A percentile compares a stretch with the other conserved stretches of the same genome.
phyloP scores from a whole-genome alignment of 2,797 vertebrate genomes.

The Stomatorhinus walkeri region DNA sequence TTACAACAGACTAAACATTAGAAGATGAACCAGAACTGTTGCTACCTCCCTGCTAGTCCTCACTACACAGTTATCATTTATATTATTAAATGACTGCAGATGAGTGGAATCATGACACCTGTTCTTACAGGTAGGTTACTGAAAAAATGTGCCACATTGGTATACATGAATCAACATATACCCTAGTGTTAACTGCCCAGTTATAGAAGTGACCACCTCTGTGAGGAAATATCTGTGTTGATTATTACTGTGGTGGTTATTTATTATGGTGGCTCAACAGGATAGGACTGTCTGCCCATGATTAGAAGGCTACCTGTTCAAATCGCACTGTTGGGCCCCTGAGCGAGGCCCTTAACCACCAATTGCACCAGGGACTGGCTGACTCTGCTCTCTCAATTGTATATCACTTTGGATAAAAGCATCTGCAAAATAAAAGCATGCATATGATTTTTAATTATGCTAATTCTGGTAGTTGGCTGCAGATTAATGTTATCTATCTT shows the following conservation, averaged over 20 bases:
- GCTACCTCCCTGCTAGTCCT: not conserved
- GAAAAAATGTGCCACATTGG: not conserved
- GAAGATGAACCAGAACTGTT: not conserved
- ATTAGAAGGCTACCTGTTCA: not conserved
- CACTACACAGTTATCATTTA: not conserved
- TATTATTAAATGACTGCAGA: not conserved
- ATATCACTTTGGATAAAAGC: not conserved
- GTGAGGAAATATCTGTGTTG: not conserved
- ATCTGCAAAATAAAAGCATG: not conserved
- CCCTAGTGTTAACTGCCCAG: not conserved
- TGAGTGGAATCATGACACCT: not conserved
- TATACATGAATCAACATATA: not conserved
- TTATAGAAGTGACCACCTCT: not conserved
- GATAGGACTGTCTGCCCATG: not conserved
- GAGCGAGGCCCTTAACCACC: not conserved
- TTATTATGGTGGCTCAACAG: not conserved
- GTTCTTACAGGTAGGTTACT: not conserved
- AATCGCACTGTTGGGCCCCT: not conserved
- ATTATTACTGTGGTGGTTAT: not conserved
- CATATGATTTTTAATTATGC: not conserved
- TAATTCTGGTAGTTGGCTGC: not conserved
- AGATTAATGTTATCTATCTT: not conserved
- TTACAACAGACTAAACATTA: not conserved
- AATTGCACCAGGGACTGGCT: not conserved
- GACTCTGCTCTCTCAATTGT: not conserved